phyloP scores from a whole-genome alignment of 2,797 vertebrate species.

The Periophthalmus magnuspinnatus region DNA sequence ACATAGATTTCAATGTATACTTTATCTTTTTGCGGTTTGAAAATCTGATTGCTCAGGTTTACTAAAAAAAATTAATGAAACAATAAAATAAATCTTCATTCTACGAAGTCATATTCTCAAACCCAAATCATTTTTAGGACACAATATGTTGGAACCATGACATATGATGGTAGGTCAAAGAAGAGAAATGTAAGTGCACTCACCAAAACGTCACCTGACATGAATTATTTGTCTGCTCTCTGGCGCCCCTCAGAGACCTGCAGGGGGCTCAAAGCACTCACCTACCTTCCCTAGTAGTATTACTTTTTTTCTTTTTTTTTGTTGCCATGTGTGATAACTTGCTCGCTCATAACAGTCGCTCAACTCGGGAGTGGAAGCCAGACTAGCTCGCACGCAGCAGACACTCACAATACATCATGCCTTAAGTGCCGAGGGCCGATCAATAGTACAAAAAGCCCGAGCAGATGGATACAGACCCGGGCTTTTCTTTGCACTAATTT shows the following conservation, averaged over 20 bases:
- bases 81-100: background rate
- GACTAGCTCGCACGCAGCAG: slow-evolving; percentile 29
- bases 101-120: background rate
- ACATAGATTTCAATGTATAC: background rate
- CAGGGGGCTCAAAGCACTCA: background rate
- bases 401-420: slow-evolving; percentile 67
- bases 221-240: background rate
- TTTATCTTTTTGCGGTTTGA: background rate
- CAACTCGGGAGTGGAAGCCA: slow-evolving; percentile 29
- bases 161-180: background rate
- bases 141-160: background rate
- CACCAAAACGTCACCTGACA: background rate
- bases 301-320: background rate
- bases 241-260: too few species aligned
- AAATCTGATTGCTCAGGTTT: background rate
- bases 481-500: slow-evolving; percentile 65
- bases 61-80: background rate
- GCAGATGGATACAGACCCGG: slow-evolving; percentile 64
- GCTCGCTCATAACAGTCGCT: too few species aligned
- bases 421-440: slow-evolving; percentile 64
- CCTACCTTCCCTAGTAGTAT: background rate
- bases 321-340: background rate
- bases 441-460: slow-evolving; percentile 62
- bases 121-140: background rate
- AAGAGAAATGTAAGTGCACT: background rate